phyloP scores from a whole-genome alignment of 2,888 invertebrate species.

The Corythucha ciliata region DNA sequence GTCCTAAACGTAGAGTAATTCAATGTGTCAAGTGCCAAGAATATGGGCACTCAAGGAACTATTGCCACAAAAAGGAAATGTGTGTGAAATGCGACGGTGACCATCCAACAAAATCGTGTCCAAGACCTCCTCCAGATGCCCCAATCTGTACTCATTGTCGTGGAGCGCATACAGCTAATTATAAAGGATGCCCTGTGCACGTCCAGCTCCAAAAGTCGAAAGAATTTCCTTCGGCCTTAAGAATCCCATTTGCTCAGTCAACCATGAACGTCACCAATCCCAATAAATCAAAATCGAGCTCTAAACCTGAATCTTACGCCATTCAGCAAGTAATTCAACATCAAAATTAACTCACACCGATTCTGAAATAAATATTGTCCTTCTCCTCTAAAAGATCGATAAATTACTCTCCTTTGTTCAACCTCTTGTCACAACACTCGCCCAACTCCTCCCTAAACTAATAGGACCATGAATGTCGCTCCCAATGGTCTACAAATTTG shows the following conservation, averaged over 20 bases:
- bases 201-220: background rate
- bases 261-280: too few species aligned
- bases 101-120: background rate
- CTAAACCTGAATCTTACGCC: too few species aligned
- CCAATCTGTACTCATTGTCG: background rate
- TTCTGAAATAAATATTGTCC: too few species aligned
- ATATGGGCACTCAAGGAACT: constrained; percentile 3
- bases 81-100: constrained; percentile 4
- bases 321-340: too few species aligned
- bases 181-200: constrained; percentile 8
- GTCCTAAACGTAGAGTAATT: constrained; percentile 1
- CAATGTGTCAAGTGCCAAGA: constrained; percentile 5
- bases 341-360: too few species aligned
- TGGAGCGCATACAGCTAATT: constrained; percentile 1
- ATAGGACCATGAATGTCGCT: constrained; percentile 2
- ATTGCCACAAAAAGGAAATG: background rate
- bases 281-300: too few species aligned
- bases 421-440: constrained; percentile 9
- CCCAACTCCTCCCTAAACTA: constrained; percentile 13
- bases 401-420: constrained; percentile 8
- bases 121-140: background rate
- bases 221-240: too few species aligned
- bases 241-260: too few species aligned
- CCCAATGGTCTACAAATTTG: background rate
- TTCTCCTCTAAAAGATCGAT: constrained; percentile 8